Evolutionary conservation across 2,888 invertebrate species (phyloP), one percentile per base, ranked within the genome.

Genomic region (Nipponacmea schrenckii): DNA sequence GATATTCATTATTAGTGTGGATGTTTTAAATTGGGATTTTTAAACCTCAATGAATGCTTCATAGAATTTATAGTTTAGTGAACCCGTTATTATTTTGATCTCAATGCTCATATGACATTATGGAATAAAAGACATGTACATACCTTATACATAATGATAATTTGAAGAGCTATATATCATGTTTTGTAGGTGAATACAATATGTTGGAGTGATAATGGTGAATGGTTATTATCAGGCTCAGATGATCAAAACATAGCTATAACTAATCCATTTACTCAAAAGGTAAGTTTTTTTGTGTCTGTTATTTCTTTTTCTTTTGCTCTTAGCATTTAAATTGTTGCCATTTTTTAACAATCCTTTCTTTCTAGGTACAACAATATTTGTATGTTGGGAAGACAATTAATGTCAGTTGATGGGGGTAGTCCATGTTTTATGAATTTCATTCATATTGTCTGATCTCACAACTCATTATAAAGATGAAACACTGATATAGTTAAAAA

Each of bases 241-340:
- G 95, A 95, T 90, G 95, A 95, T 90, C 94, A 94, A 83, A 92
- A 92, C 84, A 90, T 95, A 69, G 92, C 93, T 67, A 91, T 95
- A 50, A 93, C 94, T 15, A 91, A 94, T 89, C 93, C 93, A 26
- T 93, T 92, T 84, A 91, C 90, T 84, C 92, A 90, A 78, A 90
- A 91, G 88, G 91, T 91, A 86, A 78, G 74, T 65, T 5, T 31
- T 31, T 31, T 31, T 31, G 31, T 46, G 1, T 65, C 20, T 46
- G n/a, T 17, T 12, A 15, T 27, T 31, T 14, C 4, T 31, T 7
- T n/a, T 39, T 64, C 31, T 64, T 12, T 31, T 12, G n/a, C 15
- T 39, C n/a, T 27, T 12, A 64, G 14, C 20, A 3, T 31, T 31
- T 31, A 3, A 31, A 31, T 31, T 31, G 8, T 3, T 3, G 7